Evolutionary conservation across 2,113 vertebrate genomes (phyloP), one percentile per base, ranked within the genome.

Genomic region (Hemichromis elongatus): DNA sequence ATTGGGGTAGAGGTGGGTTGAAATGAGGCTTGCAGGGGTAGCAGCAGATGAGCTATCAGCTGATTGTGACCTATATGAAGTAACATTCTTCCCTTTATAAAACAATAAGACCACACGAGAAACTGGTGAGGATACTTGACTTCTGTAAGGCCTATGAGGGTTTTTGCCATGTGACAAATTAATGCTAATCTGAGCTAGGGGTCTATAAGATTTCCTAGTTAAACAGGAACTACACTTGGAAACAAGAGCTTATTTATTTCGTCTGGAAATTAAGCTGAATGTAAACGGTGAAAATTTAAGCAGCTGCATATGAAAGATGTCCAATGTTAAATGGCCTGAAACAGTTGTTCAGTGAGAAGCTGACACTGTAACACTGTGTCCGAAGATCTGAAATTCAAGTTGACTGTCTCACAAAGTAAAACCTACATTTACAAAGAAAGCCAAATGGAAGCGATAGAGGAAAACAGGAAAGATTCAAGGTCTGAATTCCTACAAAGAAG

Each of bases 241-340:
- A 33, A 7, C 33, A 35, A 35, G 59, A 21, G 59, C 18, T 35
- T 6, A 4, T 61, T 61, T 61, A 61, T 61, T 61, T 61, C 37
- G 33, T 35, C 40, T 26, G 24, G 9, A 70, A 70, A 45, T 45
- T 70, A 70, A 45, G 21, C 40, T 2, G 66, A 45, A 40, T 45
- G 8, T 26, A 45, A 45, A 70, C 37, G 24, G n/a, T 16, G 4
- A 40, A 45, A 45, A 50, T 73, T 73, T 73, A 73, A 73, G 68
- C 24, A 50, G 42, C 26, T 28, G 24, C 42, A 28, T 0, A 1
- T 50, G 42, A 73, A 73, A 50, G 24, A 50, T 73, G 8, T 19
- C 16, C 42, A 73, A 1, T 0, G 9, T 26, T 30, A 73, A n/a
- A 52, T 19, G 16, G 47, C 1, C 40, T 9, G 47, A 28, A 0